Evolutionary conservation across 2,797 vertebrate genomes (phyloP).

Genomic region (Nothura maculosa): DNA sequence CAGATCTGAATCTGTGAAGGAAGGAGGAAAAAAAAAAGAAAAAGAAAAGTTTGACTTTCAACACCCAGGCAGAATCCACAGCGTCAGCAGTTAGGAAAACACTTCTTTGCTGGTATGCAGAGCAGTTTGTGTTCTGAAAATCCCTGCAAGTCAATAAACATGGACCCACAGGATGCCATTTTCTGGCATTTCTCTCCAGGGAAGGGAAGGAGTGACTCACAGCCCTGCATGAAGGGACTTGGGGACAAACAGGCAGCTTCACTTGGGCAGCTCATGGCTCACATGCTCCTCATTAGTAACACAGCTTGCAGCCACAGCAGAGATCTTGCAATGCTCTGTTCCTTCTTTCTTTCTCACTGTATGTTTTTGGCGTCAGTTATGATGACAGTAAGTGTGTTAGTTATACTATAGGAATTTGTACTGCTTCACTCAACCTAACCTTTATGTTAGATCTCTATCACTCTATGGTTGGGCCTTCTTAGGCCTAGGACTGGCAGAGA

Average conservation of each 20-base stretch:
- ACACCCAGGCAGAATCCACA: neutral
- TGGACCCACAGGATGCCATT: fast-evolving
- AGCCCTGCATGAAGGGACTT: neutral
- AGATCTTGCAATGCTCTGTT: neutral
- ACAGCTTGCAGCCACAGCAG: neutral
- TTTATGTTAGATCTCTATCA: neutral
- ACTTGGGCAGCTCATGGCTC: neutral
- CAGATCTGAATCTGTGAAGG: neutral
- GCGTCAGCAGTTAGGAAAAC: neutral
- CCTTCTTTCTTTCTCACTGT: neutral
- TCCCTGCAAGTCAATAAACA: neutral
- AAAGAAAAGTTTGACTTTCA: neutral
- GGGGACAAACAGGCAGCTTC: neutral
- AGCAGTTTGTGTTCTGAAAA: neutral
- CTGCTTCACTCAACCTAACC: neutral
- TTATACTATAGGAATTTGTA: neutral
- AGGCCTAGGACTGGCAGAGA: neutral
- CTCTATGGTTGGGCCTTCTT: neutral
- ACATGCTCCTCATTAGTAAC: neutral
- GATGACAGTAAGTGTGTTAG: neutral
- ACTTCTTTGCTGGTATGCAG: neutral
- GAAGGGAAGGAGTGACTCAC: slow-evolving; percentile 17
- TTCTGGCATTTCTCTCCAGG: neutral
- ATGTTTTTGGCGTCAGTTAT: neutral
- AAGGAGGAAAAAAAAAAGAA: no score